Evolutionary conservation across 2,113 vertebrate genomes (phyloP).

Genomic region (Spermophilus dauricus): DNA sequence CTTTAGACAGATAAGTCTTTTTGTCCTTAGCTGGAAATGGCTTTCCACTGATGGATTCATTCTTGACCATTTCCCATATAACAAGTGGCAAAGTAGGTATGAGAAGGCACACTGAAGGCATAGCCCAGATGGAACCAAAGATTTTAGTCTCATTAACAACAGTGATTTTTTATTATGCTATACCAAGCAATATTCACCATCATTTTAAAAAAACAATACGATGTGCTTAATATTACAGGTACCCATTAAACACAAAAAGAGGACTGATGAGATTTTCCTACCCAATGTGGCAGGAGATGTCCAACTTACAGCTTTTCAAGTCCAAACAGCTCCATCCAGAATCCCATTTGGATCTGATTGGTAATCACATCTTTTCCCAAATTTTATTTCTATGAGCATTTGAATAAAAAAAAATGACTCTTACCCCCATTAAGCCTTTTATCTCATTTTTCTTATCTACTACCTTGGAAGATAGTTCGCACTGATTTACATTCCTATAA

Average conservation of each 20-base stretch:
- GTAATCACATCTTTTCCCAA: slow-evolving; percentile 38
- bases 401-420: slow-evolving; percentile 61
- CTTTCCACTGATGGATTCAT: background rate
- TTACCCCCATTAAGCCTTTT: background rate
- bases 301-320: slow-evolving; percentile 63
- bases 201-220: background rate
- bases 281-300: slow-evolving; percentile 53
- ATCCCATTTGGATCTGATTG: slow-evolving; percentile 12
- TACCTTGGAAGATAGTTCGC: background rate
- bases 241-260: slow-evolving; percentile 76
- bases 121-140: background rate
- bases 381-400: slow-evolving; percentile 26
- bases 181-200: background rate
- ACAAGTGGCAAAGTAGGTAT: background rate
- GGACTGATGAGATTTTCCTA: background rate
- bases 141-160: background rate
- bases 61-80: background rate
- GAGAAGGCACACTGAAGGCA: background rate
- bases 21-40: slow-evolving; percentile 25
- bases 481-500: background rate
- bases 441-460: background rate
- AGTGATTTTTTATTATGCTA: background rate
- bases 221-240: slow-evolving; percentile 77
- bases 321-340: slow-evolving; percentile 61
- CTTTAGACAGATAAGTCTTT: background rate